Evolutionary conservation across 2,113 vertebrate species (phyloP).

Genomic region (Fukomys damarensis): DNA sequence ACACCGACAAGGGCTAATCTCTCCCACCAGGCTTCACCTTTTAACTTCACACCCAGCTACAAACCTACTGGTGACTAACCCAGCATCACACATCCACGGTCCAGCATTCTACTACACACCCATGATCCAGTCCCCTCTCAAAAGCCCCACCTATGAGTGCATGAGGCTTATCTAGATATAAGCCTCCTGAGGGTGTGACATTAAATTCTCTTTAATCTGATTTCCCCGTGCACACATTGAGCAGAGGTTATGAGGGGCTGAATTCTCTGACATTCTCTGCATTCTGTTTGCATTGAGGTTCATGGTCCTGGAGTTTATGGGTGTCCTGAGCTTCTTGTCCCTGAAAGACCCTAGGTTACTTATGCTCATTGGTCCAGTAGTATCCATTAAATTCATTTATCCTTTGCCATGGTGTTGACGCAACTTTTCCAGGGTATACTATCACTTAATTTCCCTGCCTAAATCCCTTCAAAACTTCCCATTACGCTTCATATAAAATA

Average conservation of each 20-base stretch:
- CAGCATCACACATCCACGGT: not conserved
- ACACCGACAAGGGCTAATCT: not conserved
- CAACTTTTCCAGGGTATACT: not conserved
- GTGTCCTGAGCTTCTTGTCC: not conserved
- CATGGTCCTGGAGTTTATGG: not conserved
- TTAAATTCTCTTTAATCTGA: not conserved
- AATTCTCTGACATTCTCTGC: not conserved
- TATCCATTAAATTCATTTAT: not conserved
- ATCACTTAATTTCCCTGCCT: not conserved
- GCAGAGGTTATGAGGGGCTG: not conserved
- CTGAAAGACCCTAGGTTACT: not conserved
- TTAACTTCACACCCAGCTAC: not conserved
- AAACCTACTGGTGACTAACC: not conserved
- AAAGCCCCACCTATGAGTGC: not conserved
- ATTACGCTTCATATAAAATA: not conserved
- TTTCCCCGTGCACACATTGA: not conserved
- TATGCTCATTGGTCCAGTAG: not conserved
- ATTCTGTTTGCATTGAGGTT: not conserved
- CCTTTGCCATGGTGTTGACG: not conserved
- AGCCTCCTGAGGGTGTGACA: not conserved
- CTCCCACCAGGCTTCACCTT: not conserved
- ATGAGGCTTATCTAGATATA: not conserved
- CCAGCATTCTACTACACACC: not conserved
- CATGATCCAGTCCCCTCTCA: not conserved
- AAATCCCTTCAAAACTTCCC: not conserved